Conservation (phyloP, 2,888 invertebrate species). For the Rhagophthalmus giganteus region DNA sequence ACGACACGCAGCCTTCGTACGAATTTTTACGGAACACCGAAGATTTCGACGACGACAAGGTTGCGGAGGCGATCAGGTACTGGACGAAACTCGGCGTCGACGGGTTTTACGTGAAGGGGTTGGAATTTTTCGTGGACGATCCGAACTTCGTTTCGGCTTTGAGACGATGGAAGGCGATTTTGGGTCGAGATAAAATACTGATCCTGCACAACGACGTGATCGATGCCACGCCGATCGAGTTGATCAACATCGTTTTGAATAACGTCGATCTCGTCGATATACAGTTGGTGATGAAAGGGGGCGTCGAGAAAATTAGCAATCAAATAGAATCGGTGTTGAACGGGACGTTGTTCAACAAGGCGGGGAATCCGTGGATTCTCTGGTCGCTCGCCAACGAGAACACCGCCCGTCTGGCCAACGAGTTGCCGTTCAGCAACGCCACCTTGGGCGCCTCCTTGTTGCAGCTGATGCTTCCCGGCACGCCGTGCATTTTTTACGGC, state of each 20-base stretch:
- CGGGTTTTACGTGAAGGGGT: constrained; percentile 85
- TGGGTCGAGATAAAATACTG: constrained; percentile 66
- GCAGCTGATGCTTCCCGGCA: constrained; percentile 82
- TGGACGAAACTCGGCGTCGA: constrained; percentile 81
- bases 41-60: constrained; percentile 46
- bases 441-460: constrained; percentile 72
- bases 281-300: constrained; percentile 63
- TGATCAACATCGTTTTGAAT: constrained; percentile 64
- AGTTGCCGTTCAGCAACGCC: constrained; percentile 61
- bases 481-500: constrained; percentile 87
- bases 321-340: constrained; percentile 63
- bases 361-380: constrained; percentile 73
- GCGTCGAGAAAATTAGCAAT: constrained; percentile 61
- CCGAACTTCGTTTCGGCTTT: constrained; percentile 62
- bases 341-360: constrained; percentile 63
- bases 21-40: constrained; percentile 31
- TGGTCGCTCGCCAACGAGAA: constrained; percentile 76
- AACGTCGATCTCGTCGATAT: constrained; percentile 75
- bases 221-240: constrained; percentile 54
- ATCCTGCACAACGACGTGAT: constrained; percentile 67
- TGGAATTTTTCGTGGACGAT: constrained; percentile 68
- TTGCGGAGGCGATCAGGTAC: constrained; percentile 64
- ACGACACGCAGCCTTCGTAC: constrained; percentile 34
- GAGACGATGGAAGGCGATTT: constrained; percentile 68
- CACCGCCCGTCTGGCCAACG: constrained; percentile 63